These are phyloP conservation scores for Argopecten irradians DNA, from an alignment of 1,140 invertebrate genomes.

Conservation along the genomic window DNA sequence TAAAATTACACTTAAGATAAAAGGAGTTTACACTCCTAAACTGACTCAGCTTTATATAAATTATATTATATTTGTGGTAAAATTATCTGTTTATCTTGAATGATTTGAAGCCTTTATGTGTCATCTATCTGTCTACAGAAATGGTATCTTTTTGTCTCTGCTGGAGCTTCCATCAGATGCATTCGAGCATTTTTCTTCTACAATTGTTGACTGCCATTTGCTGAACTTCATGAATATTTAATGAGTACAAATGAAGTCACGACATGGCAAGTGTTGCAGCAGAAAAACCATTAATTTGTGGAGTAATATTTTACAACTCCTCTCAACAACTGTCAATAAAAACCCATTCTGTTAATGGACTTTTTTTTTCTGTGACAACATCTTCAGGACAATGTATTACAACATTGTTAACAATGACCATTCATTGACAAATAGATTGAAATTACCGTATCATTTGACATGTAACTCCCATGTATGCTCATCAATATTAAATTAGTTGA, in stretches of 20 bases:
- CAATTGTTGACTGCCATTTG: background rate
- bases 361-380: background rate
- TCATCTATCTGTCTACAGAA: too few relatives aligned
- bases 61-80: too few relatives aligned
- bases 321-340: constrained; percentile 1
- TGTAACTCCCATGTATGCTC: too few relatives aligned
- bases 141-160: too few relatives aligned
- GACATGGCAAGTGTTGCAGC: background rate
- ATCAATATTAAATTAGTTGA: too few relatives aligned
- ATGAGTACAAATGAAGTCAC: constrained; percentile 17
- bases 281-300: constrained; percentile 9
- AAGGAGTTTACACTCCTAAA: background rate
- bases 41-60: background rate
- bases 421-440: too few relatives aligned
- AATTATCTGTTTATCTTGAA: too few relatives aligned
- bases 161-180: background rate
- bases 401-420: background rate
- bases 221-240: constrained; percentile 4
- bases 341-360: background rate
- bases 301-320: constrained; percentile 5
- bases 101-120: too few relatives aligned
- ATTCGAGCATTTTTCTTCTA: background rate
- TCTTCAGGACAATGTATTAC: background rate
- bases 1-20: background rate
- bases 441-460: too few relatives aligned